Evolutionary conservation across 2,797 vertebrate species (phyloP).

Genomic region (Staurois parvus): DNA sequence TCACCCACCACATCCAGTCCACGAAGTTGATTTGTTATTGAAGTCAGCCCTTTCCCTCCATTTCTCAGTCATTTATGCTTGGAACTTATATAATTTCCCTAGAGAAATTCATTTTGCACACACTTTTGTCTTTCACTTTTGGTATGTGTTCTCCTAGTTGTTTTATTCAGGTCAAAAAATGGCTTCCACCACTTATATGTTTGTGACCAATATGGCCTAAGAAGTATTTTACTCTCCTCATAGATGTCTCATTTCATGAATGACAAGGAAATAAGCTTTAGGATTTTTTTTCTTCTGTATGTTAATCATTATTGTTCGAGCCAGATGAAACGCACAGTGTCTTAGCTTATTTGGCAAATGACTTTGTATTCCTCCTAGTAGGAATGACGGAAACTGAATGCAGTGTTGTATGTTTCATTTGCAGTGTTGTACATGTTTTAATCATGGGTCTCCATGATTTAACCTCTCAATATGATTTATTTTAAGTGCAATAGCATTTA

Average conservation of each 20-base stretch:
- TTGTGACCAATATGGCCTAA: background rate
- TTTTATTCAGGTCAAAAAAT: no score
- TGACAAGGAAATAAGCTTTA: background rate
- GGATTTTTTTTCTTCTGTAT: background rate
- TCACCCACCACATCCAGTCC: background rate
- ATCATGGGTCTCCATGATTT: background rate
- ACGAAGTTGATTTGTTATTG: background rate
- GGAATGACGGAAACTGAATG: background rate
- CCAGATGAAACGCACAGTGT: background rate
- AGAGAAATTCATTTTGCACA: no score
- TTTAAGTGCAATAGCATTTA: constrained; percentile 19
- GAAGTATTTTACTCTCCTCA: background rate
- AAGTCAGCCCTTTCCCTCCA: background rate
- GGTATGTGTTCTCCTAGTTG: no score
- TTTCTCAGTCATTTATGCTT: background rate
- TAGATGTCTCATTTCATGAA: background rate
- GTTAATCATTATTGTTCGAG: background rate
- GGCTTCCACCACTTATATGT: background rate
- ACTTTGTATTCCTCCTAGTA: no score
- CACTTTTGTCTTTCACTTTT: no score
- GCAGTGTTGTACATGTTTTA: background rate
- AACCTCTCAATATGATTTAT: background rate
- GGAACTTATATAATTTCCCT: no score
- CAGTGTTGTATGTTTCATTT: background rate
- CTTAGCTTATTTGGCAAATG: no score